A percentile compares a stretch with the other conserved stretches of the same genome.
Conservation (phyloP, 2,113 vertebrate species). For the Xenopus laevis region DNA sequence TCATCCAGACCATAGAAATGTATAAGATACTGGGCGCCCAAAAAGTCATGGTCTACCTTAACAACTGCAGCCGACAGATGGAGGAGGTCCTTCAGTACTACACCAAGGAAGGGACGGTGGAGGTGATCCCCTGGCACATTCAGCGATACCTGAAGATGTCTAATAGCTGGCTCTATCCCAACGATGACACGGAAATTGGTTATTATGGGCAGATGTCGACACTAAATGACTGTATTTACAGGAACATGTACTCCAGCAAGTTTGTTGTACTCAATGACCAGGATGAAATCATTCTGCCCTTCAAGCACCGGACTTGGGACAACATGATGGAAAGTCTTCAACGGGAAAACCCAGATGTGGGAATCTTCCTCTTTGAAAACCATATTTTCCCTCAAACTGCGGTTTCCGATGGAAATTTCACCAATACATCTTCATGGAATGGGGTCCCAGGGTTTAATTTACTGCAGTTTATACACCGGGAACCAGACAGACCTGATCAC, state of each 20-base stretch:
- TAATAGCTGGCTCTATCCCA: slow-evolving; percentile 4
- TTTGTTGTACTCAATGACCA: too few relatives aligned
- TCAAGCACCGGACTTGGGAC: too few relatives aligned
- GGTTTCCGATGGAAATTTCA: slow-evolving; percentile 1
- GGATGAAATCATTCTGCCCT: too few relatives aligned
- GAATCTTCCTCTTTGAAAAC: slow-evolving; percentile 30
- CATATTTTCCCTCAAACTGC: slow-evolving; percentile 27
- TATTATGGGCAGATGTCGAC: slow-evolving; percentile 44
- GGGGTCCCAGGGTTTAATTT: slow-evolving; percentile 18
- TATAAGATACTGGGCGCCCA: too few relatives aligned
- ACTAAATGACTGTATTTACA: slow-evolving; percentile 49
- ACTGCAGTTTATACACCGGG: slow-evolving; percentile 6
- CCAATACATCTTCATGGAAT: slow-evolving; percentile 8
- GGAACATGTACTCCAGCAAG: too few relatives aligned
- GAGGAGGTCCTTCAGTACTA: too few relatives aligned
- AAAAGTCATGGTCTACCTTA: too few relatives aligned
- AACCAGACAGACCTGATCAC: background rate
- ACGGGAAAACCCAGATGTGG: too few relatives aligned
- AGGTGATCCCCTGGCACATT: slow-evolving; percentile 32
- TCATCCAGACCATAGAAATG: slow-evolving; percentile 34
- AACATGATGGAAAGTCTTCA: too few relatives aligned
- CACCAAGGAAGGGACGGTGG: slow-evolving; percentile 19
- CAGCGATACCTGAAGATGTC: slow-evolving; percentile 6
- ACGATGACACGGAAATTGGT: slow-evolving; percentile 33
- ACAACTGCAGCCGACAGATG: too few relatives aligned